These are phyloP conservation scores for Heliothis peltigera DNA, from an alignment of 2,888 invertebrate species.

Conservation along the genomic window DNA sequence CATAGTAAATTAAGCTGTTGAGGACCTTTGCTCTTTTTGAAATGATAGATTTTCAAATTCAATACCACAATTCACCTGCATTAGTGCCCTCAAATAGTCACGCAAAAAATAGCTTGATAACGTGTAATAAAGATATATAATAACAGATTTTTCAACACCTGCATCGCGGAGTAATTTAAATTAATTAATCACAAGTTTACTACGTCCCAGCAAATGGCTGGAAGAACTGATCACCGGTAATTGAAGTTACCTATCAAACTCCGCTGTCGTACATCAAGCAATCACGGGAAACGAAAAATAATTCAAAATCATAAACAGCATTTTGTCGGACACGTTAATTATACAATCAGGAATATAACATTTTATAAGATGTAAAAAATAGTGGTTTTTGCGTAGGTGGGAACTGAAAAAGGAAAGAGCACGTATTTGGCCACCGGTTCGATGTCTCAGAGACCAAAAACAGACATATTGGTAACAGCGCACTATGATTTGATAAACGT, in stretches of 20 bases:
- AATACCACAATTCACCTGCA: not conserved
- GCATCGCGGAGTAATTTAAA: not conserved
- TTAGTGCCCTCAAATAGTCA: not conserved
- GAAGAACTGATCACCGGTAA: slow-evolving; percentile 30
- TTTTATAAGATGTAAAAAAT: slow-evolving; percentile 53
- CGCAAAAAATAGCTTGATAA: not conserved
- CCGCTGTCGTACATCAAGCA: slow-evolving; percentile 23
- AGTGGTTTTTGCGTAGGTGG: slow-evolving; percentile 75
- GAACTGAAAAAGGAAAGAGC: slow-evolving; percentile 74
- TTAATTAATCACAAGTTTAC: slow-evolving; percentile 11
- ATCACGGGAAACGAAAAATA: slow-evolving; percentile 23
- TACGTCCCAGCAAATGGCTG: slow-evolving; percentile 46
- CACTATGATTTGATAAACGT: slow-evolving; percentile 28
- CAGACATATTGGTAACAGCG: slow-evolving; percentile 29
- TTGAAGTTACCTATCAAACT: slow-evolving; percentile 13
- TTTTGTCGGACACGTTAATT: slow-evolving; percentile 27
- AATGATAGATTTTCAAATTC: no score
- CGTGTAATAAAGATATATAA: not conserved
- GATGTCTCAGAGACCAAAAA: slow-evolving; percentile 50
- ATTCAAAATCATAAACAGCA: slow-evolving; percentile 15
- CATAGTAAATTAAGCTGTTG: no score
- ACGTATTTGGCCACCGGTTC: slow-evolving; percentile 67
- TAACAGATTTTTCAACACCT: not conserved
- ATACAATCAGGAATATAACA: slow-evolving; percentile 33
- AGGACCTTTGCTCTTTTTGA: no score